Conservation (phyloP, 2,797 vertebrate genomes). For the Lateolabrax maculatus region DNA sequence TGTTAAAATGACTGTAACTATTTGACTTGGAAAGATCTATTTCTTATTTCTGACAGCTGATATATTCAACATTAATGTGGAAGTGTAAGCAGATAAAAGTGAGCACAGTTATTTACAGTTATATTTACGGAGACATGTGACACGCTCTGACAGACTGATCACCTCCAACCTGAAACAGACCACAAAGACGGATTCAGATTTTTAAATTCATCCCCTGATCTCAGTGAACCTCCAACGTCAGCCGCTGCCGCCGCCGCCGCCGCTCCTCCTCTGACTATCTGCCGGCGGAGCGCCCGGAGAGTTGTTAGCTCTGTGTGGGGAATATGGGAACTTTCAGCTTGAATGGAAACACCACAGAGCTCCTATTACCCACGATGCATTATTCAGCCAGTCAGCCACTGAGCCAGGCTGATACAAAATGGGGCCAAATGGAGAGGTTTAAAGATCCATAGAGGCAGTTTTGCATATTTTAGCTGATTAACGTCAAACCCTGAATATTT, state of each 20-base stretch:
- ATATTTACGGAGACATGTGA: too few relatives aligned
- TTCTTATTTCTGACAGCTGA: neutral
- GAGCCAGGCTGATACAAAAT: neutral
- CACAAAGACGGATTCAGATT: neutral
- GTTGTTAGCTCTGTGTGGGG: constrained; percentile 25
- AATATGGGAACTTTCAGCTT: constrained; percentile 45
- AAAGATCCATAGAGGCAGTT: neutral
- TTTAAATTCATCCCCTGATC: constrained; percentile 16
- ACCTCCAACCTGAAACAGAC: neutral
- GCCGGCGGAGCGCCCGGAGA: constrained; percentile 1
- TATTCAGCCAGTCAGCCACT: constrained; percentile 29
- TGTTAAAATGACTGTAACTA: neutral
- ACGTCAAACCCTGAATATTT: constrained; percentile 4
- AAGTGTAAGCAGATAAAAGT: neutral
- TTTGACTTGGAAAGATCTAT: neutral
- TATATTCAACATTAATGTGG: neutral
- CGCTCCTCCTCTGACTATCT: constrained; percentile 4
- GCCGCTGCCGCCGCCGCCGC: neutral
- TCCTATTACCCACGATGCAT: constrained; percentile 59
- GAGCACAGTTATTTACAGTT: too few relatives aligned
- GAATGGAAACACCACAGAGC: constrained; percentile 44
- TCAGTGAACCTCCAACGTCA: constrained; percentile 16
- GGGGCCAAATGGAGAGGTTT: constrained; percentile 17
- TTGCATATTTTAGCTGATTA: constrained; percentile 22
- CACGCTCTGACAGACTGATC: neutral